Evolutionary conservation across 1,140 invertebrate species (phyloP).

Genomic region (Lanistes nyassanus): DNA sequence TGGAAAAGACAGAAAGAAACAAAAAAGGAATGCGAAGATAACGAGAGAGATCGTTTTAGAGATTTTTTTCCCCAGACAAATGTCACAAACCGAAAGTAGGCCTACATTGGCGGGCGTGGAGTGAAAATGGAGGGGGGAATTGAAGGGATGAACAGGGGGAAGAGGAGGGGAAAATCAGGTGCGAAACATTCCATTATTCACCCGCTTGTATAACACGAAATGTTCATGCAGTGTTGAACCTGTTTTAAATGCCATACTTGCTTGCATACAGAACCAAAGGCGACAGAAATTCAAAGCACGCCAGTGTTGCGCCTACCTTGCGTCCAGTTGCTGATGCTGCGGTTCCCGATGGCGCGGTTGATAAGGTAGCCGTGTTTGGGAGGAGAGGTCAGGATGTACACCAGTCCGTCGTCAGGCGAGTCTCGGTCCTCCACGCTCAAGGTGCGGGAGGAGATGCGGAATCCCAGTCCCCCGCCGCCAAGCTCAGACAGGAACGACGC

Average conservation of each 20-base stretch:
- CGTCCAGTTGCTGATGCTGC: slow-evolving; percentile 59
- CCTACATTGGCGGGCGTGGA: no score
- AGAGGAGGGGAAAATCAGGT: no score
- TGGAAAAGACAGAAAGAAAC: not conserved
- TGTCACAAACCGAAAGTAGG: not conserved
- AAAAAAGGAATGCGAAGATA: slow-evolving; percentile 1
- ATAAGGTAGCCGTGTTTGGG: slow-evolving; percentile 64
- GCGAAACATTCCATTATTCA: no score
- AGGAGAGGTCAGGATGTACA: slow-evolving; percentile 53
- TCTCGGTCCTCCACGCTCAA: slow-evolving; percentile 65
- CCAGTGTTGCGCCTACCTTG: slow-evolving; percentile 58
- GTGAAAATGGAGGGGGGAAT: no score
- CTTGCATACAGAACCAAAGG: no score
- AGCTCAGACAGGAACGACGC: slow-evolving; percentile 49
- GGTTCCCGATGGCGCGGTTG: slow-evolving; percentile 46
- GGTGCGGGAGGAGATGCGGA: slow-evolving; percentile 49
- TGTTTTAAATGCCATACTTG: no score
- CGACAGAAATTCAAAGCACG: slow-evolving; percentile 13
- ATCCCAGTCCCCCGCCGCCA: slow-evolving; percentile 49
- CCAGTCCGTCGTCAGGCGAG: slow-evolving; percentile 49
- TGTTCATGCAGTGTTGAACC: no score
- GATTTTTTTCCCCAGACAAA: slow-evolving; percentile 8
- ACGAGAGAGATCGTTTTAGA: not conserved
- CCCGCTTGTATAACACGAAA: no score
- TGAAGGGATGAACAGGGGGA: no score